Evolutionary conservation across 2,888 invertebrate genomes (phyloP).

Genomic region (Protonemura montana): DNA sequence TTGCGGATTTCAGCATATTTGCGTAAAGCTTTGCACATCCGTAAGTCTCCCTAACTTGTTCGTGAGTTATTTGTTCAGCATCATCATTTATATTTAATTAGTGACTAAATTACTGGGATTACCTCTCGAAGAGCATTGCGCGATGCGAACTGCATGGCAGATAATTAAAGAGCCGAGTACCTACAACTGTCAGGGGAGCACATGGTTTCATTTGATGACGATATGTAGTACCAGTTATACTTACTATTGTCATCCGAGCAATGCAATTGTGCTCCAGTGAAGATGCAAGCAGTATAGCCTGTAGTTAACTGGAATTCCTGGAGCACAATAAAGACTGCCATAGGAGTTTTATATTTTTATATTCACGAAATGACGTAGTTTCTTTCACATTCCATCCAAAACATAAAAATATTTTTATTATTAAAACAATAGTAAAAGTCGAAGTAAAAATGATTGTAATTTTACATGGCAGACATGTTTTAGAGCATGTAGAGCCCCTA

Average conservation of each 20-base stretch:
- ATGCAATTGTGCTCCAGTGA: neutral
- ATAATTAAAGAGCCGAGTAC: neutral
- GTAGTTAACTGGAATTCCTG: too few relatives aligned
- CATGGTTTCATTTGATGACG: neutral
- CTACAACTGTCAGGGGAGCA: neutral
- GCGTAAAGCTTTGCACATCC: neutral
- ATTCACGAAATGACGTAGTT: too few relatives aligned
- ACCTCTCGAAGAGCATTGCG: neutral
- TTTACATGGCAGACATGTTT: too few relatives aligned
- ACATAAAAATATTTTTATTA: too few relatives aligned
- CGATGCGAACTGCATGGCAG: neutral
- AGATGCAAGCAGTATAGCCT: too few relatives aligned
- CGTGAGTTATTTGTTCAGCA: neutral
- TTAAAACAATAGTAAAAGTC: too few relatives aligned
- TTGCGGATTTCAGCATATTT: neutral
- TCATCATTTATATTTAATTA: slow-evolving; percentile 1
- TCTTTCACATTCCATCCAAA: too few relatives aligned
- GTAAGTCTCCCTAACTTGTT: neutral
- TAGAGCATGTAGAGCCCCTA: too few relatives aligned
- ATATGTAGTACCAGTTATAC: neutral
- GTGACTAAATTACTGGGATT: neutral
- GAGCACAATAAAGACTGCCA: too few relatives aligned
- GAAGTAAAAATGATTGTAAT: too few relatives aligned
- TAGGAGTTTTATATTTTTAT: too few relatives aligned
- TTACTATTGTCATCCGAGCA: neutral